phyloP scores from a whole-genome alignment of 2,888 invertebrate genomes.

The Dryococelus australis region DNA sequence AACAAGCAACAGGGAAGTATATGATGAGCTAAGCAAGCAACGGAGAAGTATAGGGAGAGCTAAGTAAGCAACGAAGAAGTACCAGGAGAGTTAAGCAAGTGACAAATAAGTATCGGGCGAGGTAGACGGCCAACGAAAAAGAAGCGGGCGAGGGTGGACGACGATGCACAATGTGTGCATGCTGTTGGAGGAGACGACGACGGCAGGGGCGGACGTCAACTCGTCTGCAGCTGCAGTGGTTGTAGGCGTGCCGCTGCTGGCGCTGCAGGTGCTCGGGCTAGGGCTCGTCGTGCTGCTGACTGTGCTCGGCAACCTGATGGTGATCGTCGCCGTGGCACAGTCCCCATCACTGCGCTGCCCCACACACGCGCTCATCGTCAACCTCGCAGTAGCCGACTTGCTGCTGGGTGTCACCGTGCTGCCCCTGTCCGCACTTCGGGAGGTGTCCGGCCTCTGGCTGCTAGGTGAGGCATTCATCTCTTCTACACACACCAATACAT shows the following conservation, averaged over 20 bases:
- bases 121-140: neutral
- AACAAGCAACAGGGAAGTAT: too few relatives aligned
- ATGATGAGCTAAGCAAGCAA: neutral
- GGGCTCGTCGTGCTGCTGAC: slow-evolving; percentile 58
- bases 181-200: neutral
- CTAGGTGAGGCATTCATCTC: slow-evolving; percentile 60
- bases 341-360: slow-evolving; percentile 62
- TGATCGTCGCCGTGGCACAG: slow-evolving; percentile 60
- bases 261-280: slow-evolving; percentile 52
- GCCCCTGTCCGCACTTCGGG: slow-evolving; percentile 65
- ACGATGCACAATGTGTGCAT: neutral
- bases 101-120: neutral
- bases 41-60: too few relatives aligned
- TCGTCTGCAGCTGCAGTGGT: too few relatives aligned
- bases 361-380: slow-evolving; percentile 72
- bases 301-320: slow-evolving; percentile 62
- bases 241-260: neutral
- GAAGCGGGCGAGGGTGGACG: neutral
- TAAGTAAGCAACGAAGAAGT: too few relatives aligned
- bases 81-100: too few relatives aligned
- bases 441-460: slow-evolving; percentile 59
- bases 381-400: slow-evolving; percentile 71
- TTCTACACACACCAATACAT: too few relatives aligned
- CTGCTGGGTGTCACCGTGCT: slow-evolving; percentile 66
- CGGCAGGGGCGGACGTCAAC: neutral